phyloP scores from a whole-genome alignment of 2,888 invertebrate species.

The Brenthis daphne region DNA sequence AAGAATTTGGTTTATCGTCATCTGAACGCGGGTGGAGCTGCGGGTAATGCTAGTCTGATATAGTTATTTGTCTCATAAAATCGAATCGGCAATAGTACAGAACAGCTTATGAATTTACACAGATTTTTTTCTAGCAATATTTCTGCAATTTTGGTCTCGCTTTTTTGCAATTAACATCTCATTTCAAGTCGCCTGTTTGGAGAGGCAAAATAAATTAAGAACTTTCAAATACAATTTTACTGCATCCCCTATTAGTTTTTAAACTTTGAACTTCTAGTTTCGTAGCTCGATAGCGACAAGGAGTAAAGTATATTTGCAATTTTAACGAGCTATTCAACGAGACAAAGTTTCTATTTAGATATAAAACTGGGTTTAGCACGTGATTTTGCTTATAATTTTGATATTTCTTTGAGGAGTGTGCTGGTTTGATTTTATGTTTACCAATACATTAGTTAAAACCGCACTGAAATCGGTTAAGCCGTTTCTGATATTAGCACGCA shows the following conservation, averaged over 20 bases:
- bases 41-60: no score
- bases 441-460: no score
- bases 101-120: no score
- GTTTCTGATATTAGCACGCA: no score
- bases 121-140: no score
- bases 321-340: slow-evolving; percentile 16
- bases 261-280: slow-evolving; percentile 18
- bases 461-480: no score
- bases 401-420: background rate
- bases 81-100: no score
- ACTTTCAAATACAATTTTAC: background rate
- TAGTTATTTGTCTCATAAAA: no score
- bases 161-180: background rate
- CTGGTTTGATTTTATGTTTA: background rate
- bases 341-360: slow-evolving; percentile 12
- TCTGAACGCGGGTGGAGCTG: no score
- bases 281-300: slow-evolving; percentile 19
- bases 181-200: background rate
- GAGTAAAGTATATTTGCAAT: slow-evolving; percentile 18
- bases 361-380: background rate
- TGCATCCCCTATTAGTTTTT: slow-evolving; percentile 10
- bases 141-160: no score
- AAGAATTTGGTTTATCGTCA: no score
- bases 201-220: slow-evolving; percentile 8
- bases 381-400: background rate